Base-by-base conservation (phyloP, 2,797 vertebrate species). In the Smutsia temminckii region DNA sequence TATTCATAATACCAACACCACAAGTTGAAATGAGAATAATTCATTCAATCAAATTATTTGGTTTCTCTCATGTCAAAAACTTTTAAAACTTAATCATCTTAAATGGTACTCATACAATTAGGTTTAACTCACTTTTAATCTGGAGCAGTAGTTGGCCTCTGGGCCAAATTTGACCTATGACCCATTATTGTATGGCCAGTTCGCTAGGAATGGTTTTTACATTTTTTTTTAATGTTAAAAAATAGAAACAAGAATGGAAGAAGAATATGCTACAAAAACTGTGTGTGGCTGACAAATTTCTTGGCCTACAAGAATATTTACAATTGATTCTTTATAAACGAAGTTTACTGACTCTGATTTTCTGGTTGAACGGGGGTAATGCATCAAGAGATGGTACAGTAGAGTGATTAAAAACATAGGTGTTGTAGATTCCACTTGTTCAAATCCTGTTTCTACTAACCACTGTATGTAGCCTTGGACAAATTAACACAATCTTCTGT, bases 11-110 rank as follows among this genome's bases (percentile, higher is more conserved):
- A 75, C 13, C 85, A 97, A 84, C 51, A 69, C 46, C 57, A 55
- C 7, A 77, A 79, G 11, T 74, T 87, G 66, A 92, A 66, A 72
- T 78, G n/a, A 94, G 46, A 85, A 95, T 71, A 77, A 79, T 79
- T 92, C 25, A 64, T n/a, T 69, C 63, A 91, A 78, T 68, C 29
- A 64, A 78, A 85, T 91, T 64, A 49, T 72, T 94, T 92, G 27
- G 11, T 66, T 91, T 83, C 20, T 93, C 3, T 18, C 49, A 34
- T 90, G 59, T 91, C 63, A 95, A 66, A 89, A 95, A 37, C 34
- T 71, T 90, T 81, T 17, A 8, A 1, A 72, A 94, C 69, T 78
- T 85, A 78, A 57, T 83, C 68, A 61, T 78, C 25, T 79, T 66
- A 96, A 55, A 49, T 89, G 21, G 5, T 90, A 89, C 57, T 94